Percentiles rank a stretch among this genome's conserved stretches.
phyloP scores from a whole-genome alignment of 2,113 vertebrate species.

The Andinoacara biseriatus region DNA sequence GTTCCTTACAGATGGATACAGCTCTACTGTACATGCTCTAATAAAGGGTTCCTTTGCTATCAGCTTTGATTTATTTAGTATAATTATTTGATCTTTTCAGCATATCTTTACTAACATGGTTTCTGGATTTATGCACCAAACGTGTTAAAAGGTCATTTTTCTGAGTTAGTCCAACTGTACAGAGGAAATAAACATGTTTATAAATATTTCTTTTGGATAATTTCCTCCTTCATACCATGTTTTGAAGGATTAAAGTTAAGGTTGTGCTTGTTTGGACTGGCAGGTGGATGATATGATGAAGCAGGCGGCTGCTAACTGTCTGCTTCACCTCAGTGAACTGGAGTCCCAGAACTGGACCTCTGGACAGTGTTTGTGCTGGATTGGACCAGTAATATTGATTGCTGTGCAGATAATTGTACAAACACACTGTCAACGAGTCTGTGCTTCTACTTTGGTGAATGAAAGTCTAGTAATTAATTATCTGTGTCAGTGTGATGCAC shows the following conservation, averaged over 20 bases:
- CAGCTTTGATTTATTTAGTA: background rate
- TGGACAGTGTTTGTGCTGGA: background rate
- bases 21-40: background rate
- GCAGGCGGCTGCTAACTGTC: background rate
- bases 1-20: background rate
- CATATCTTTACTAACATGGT: background rate
- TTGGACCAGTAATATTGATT: background rate
- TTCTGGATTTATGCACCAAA: background rate
- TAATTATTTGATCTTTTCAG: background rate
- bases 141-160: background rate
- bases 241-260: background rate
- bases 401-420: background rate
- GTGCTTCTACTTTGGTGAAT: background rate
- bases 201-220: fast-evolving
- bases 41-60: fast-evolving
- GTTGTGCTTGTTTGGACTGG: background rate
- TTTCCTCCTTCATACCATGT: background rate
- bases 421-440: background rate
- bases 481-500: background rate
- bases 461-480: background rate
- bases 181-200: background rate
- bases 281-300: background rate
- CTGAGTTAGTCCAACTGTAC: background rate
- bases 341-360: background rate
- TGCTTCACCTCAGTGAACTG: background rate